Evolutionary conservation across 1,140 invertebrate genomes (phyloP).

Genomic region (Asbolus verrucosus): DNA sequence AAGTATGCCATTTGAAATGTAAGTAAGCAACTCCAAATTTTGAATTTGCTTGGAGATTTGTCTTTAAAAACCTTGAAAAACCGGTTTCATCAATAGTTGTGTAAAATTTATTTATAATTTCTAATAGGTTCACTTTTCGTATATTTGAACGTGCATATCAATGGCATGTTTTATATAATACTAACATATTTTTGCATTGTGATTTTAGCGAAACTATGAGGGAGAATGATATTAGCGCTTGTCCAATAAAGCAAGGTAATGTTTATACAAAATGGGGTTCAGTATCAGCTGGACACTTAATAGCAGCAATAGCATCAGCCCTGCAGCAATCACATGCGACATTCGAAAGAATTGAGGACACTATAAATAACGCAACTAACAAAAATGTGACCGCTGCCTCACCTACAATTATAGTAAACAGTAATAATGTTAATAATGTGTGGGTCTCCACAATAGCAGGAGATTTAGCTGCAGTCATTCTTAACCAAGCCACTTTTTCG

Average conservation of each 20-base stretch:
- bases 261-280: slow-evolving; percentile 71
- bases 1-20: slow-evolving; percentile 1
- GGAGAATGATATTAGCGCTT: slow-evolving; percentile 63
- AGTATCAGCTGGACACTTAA: slow-evolving; percentile 69
- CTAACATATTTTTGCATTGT: no score
- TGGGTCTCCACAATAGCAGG: slow-evolving; percentile 75
- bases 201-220: slow-evolving; percentile 11
- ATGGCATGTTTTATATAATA: no score
- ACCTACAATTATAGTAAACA: neutral
- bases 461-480: slow-evolving; percentile 73
- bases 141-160: no score
- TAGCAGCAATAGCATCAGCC: slow-evolving; percentile 70
- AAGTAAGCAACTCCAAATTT: slow-evolving; percentile 12
- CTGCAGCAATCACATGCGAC: slow-evolving; percentile 69
- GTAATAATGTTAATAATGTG: slow-evolving; percentile 62
- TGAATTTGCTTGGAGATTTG: no score
- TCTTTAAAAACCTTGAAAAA: no score
- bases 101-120: no score
- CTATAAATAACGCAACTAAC: slow-evolving; percentile 40
- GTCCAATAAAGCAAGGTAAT: slow-evolving; percentile 73
- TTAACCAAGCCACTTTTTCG: slow-evolving; percentile 70
- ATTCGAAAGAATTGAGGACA: slow-evolving; percentile 57
- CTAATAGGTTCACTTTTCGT: no score
- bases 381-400: slow-evolving; percentile 18
- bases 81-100: no score